phyloP scores from a whole-genome alignment of 1,140 invertebrate genomes.

The Diorhabda carinulata region DNA sequence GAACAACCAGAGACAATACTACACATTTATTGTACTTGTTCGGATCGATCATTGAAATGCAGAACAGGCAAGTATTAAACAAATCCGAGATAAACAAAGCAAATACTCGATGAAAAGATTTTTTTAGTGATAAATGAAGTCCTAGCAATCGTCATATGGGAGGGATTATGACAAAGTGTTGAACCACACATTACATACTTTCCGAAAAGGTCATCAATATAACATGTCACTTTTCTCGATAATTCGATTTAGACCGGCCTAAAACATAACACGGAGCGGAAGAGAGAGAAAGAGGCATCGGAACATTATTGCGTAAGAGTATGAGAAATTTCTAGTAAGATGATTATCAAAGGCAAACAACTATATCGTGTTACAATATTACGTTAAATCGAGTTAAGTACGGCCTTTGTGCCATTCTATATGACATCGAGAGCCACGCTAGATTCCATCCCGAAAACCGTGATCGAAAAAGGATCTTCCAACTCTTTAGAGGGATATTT shows the following conservation, averaged over 20 bases:
- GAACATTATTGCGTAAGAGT: conserved; percentile 13
- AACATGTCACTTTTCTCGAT: too few relatives aligned
- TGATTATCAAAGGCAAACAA: conserved; percentile 25
- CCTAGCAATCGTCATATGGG: too few relatives aligned
- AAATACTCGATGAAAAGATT: too few relatives aligned
- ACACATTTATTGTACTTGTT: too few relatives aligned
- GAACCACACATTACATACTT: too few relatives aligned
- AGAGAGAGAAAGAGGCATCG: background rate
- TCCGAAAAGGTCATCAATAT: too few relatives aligned
- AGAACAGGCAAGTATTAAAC: too few relatives aligned
- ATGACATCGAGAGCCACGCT: background rate
- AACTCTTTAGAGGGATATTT: background rate
- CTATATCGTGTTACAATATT: conserved; percentile 26
- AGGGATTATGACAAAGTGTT: too few relatives aligned
- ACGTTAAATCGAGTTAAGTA: conserved; percentile 21
- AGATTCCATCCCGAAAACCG: background rate
- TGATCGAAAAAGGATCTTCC: conserved; percentile 4
- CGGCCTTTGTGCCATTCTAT: conserved; percentile 16
- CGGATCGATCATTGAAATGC: too few relatives aligned
- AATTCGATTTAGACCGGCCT: background rate
- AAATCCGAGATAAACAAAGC: too few relatives aligned
- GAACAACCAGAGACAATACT: too few relatives aligned
- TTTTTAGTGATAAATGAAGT: too few relatives aligned
- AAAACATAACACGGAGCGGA: background rate
- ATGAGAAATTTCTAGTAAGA: conserved; percentile 21